These are phyloP conservation scores for Schizothorax lantsangensis DNA, from an alignment of 2,797 vertebrate species.

Conservation along the genomic window DNA sequence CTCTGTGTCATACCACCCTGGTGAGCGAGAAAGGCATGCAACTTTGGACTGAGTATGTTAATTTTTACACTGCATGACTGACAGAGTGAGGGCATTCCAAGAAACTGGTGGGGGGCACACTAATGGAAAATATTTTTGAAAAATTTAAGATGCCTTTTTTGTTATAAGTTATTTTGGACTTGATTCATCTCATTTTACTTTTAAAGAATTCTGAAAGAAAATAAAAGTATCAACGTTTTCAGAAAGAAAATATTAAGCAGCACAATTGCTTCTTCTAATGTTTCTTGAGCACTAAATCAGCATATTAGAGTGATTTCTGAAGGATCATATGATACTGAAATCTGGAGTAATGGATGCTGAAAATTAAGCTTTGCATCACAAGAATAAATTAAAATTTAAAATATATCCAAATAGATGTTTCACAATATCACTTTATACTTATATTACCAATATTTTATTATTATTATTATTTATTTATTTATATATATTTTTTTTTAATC, in stretches of 20 bases:
- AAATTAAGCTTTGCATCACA: neutral
- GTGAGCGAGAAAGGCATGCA: constrained; percentile 20
- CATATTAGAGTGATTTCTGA: neutral
- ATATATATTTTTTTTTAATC: too few species aligned
- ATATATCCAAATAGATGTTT: neutral
- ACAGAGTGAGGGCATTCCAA: constrained; percentile 5
- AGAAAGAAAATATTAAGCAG: neutral
- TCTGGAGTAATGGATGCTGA: neutral
- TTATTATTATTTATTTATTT: too few species aligned
- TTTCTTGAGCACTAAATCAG: neutral
- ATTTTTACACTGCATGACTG: constrained; percentile 29
- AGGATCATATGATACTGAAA: neutral
- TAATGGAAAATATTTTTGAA: neutral
- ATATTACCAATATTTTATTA: too few species aligned
- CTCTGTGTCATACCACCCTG: constrained; percentile 41
- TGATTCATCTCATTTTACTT: neutral
- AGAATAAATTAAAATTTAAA: neutral
- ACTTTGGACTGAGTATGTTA: constrained; percentile 27
- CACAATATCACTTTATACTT: neutral
- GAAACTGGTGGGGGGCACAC: constrained; percentile 7
- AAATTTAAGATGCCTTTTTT: neutral
- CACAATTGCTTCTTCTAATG: neutral
- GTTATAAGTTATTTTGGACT: neutral
- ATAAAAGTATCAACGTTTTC: neutral
- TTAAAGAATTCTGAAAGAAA: neutral